Conservation (phyloP, 2,888 invertebrate species). For the Drosophila affinis region DNA sequence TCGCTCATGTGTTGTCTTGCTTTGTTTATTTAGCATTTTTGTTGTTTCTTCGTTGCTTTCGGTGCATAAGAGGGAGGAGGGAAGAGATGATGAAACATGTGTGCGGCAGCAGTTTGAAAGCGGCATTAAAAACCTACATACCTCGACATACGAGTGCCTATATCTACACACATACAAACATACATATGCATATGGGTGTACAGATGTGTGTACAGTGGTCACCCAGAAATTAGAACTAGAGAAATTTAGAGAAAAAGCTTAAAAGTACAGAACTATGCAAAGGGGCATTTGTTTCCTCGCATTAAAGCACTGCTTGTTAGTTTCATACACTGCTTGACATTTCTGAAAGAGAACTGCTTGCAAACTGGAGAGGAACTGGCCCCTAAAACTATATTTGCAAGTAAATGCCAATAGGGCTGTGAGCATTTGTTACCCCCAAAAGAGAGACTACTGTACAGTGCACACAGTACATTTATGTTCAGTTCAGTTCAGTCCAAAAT, state of each 20-base stretch:
- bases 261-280: too few relatives aligned
- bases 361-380: too few relatives aligned
- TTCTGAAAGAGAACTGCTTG: too few relatives aligned
- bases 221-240: not conserved
- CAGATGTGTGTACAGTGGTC: not conserved
- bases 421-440: too few relatives aligned
- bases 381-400: too few relatives aligned
- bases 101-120: slow-evolving; percentile 74
- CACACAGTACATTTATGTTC: slow-evolving; percentile 29
- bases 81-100: slow-evolving; percentile 61
- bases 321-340: too few relatives aligned
- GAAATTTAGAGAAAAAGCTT: too few relatives aligned
- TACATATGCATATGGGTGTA: slow-evolving; percentile 25
- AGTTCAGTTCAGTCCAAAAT: slow-evolving; percentile 41
- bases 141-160: not conserved
- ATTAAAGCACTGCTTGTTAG: too few relatives aligned
- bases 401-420: too few relatives aligned
- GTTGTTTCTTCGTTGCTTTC: slow-evolving; percentile 57
- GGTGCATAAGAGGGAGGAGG: slow-evolving; percentile 40
- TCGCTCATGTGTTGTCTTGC: slow-evolving; percentile 31
- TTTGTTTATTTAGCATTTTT: slow-evolving; percentile 46
- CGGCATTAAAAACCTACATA: slow-evolving; percentile 51
- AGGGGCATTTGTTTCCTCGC: too few relatives aligned
- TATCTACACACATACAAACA: slow-evolving; percentile 6
- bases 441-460: slow-evolving; percentile 15